phyloP scores from a whole-genome alignment of 2,113 vertebrate genomes.

The Herpetotheres cachinnans region DNA sequence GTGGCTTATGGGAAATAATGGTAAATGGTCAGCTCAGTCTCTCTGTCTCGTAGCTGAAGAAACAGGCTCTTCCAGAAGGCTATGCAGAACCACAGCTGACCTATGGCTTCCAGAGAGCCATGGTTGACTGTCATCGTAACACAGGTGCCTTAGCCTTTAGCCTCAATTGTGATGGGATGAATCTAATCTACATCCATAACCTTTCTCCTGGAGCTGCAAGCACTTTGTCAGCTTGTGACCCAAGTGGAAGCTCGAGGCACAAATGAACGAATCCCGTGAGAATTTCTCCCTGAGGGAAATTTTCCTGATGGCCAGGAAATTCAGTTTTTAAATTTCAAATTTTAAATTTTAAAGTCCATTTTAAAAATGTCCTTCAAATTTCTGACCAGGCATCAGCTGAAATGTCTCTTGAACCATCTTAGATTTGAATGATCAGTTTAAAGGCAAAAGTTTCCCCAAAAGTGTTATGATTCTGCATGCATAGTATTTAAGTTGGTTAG shows the following conservation, averaged over 20 bases:
- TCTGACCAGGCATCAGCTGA: background rate
- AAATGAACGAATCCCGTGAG: background rate
- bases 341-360: background rate
- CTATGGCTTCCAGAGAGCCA: background rate
- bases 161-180: background rate
- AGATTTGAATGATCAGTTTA: background rate
- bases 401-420: background rate
- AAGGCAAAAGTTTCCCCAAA: background rate
- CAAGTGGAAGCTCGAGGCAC: background rate
- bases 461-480: background rate
- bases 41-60: background rate
- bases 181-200: background rate
- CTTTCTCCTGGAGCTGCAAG: background rate
- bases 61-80: background rate
- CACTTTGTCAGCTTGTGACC: background rate
- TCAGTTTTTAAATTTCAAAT: background rate
- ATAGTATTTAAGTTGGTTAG: background rate
- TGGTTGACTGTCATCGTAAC: accelerated
- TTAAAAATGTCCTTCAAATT: background rate
- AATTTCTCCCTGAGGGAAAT: background rate
- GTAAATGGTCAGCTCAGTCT: background rate
- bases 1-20: background rate
- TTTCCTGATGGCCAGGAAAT: background rate
- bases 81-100: background rate
- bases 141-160: background rate